Evolutionary conservation across 2,113 vertebrate species (phyloP).

Genomic region (Paracanthobrama guichenoti): DNA sequence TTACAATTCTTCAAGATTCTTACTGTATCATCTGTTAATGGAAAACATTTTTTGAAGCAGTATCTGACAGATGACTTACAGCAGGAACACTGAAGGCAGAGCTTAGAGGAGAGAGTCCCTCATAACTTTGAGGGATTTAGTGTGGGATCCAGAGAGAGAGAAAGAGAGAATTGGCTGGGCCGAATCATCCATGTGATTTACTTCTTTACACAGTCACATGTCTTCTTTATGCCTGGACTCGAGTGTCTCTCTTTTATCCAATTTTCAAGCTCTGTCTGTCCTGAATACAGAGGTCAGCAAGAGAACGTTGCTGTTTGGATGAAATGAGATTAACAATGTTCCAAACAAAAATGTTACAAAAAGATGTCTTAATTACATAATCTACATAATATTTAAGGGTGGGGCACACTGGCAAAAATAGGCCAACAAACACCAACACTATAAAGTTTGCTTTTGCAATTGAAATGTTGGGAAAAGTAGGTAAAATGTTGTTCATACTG

Average conservation of each 20-base stretch:
- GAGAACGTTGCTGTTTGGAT: constrained; percentile 31
- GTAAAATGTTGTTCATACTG: neutral
- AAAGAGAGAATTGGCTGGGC: constrained; percentile 43
- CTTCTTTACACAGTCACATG: constrained; percentile 68
- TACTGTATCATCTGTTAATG: neutral
- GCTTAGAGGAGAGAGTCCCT: constrained; percentile 43
- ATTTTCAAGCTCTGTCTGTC: constrained; percentile 42
- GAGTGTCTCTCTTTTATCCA: constrained; percentile 45
- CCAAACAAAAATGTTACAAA: constrained; percentile 19
- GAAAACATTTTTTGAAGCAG: neutral
- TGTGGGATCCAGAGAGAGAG: constrained; percentile 42
- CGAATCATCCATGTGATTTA: constrained; percentile 60
- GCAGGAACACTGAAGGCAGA: constrained; percentile 45
- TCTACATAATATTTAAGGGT: constrained; percentile 41
- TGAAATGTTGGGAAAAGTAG: neutral
- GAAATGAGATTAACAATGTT: constrained; percentile 29
- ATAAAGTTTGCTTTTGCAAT: neutral
- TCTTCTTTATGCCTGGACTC: constrained; percentile 52
- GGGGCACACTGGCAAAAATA: constrained; percentile 25
- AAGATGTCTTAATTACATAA: constrained; percentile 32
- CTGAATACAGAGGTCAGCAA: constrained; percentile 35
- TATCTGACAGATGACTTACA: constrained; percentile 22
- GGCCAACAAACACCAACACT: neutral
- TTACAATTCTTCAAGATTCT: neutral
- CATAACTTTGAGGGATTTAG: constrained; percentile 59